A percentile compares a stretch with the other conserved stretches of the same genome.
phyloP scores from a whole-genome alignment of 2,888 invertebrate species.

The Norana najaformis region DNA sequence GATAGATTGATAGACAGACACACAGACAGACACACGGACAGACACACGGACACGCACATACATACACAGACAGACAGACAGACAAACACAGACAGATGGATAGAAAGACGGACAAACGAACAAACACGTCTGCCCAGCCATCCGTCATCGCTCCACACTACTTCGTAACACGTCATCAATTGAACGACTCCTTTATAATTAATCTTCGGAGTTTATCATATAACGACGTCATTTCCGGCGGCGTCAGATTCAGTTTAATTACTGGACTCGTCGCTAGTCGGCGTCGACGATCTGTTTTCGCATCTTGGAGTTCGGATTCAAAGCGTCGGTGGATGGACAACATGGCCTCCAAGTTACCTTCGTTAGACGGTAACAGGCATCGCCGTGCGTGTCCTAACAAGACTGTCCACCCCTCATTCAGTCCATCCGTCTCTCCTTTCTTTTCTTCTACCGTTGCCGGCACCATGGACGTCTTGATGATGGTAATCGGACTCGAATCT shows the following conservation, averaged over 20 bases:
- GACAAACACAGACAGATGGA: no score
- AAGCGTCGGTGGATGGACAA: not conserved
- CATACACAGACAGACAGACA: no score
- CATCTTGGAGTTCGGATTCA: not conserved
- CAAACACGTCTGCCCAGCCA: not conserved
- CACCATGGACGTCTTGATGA: not conserved
- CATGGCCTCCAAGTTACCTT: conserved; percentile 15
- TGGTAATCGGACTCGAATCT: not conserved
- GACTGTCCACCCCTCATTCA: not conserved
- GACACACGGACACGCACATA: no score
- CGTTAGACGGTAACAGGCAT: conserved; percentile 18
- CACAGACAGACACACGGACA: no score
- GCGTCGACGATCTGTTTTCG: not conserved
- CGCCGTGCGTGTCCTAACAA: conserved; percentile 21
- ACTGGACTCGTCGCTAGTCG: not conserved
- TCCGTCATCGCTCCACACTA: not conserved
- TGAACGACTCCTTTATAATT: no score
- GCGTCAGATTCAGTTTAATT: not conserved
- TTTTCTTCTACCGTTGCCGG: not conserved
- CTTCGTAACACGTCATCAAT: not conserved
- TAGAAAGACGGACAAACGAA: no score
- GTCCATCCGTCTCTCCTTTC: not conserved
- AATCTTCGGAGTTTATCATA: not conserved
- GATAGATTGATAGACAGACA: no score
- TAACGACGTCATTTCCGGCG: not conserved